These are phyloP conservation scores for Phalacrocorax brasilianus DNA, from an alignment of 2,113 vertebrate species.

Conservation along the genomic window DNA sequence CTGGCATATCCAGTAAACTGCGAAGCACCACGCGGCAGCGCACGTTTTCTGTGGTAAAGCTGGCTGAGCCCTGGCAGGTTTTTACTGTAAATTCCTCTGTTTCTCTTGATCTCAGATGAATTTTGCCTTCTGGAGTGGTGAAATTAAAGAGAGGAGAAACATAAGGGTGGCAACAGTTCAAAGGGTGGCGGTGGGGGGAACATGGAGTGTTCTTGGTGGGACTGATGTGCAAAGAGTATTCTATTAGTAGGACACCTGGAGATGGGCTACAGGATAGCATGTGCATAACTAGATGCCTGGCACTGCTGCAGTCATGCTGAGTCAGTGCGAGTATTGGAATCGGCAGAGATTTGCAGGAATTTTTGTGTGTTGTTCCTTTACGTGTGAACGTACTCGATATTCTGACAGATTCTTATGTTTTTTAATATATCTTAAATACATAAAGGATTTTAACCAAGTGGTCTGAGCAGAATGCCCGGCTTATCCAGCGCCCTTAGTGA, in stretches of 20 bases:
- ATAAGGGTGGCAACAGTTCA: too few relatives aligned
- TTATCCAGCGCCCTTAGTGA: neutral
- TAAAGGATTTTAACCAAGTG: neutral
- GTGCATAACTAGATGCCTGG: neutral
- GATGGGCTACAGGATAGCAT: too few relatives aligned
- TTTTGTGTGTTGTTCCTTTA: neutral
- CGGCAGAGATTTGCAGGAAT: neutral
- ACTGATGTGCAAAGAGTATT: neutral
- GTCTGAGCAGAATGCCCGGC: neutral
- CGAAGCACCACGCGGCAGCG: neutral
- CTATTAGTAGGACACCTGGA: neutral
- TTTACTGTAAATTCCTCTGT: neutral
- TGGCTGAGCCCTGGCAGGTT: neutral
- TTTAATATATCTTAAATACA: neutral
- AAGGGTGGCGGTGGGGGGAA: too few relatives aligned
- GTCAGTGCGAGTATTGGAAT: neutral
- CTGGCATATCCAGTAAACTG: neutral
- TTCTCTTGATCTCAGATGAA: neutral
- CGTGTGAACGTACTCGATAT: accelerated
- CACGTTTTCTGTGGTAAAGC: neutral
- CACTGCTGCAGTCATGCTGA: neutral
- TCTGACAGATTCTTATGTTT: neutral
- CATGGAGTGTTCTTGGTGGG: neutral
- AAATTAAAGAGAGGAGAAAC: neutral
- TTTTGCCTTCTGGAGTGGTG: neutral